These are phyloP conservation scores for Smittia sp. DNA, from an alignment of 2,888 invertebrate genomes.

Conservation along the genomic window DNA sequence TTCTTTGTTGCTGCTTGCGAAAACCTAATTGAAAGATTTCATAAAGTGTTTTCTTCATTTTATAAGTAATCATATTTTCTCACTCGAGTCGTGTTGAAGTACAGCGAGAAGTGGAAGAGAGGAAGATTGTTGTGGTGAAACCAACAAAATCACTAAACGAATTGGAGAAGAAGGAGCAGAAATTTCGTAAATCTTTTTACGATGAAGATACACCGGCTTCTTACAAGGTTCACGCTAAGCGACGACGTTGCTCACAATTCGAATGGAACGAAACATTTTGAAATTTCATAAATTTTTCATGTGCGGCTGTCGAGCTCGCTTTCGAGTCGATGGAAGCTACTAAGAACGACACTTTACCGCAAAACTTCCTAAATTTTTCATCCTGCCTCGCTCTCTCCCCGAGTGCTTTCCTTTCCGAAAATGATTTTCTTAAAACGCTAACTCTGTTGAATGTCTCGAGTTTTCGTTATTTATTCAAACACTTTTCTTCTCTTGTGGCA, in stretches of 20 bases:
- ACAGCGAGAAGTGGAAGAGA: not conserved
- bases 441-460: not conserved
- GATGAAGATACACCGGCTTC: no score
- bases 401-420: not conserved
- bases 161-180: no score
- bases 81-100: not conserved
- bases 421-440: not conserved
- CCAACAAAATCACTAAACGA: no score
- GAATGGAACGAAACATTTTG: not conserved
- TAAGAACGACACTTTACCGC: not conserved
- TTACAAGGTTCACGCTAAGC: no score
- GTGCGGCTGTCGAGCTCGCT: not conserved
- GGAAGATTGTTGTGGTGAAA: not conserved
- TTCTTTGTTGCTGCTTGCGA: not conserved
- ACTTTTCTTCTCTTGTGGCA: not conserved
- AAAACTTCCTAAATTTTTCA: conserved; percentile 8
- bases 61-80: conserved; percentile 10
- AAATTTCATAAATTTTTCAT: conserved; percentile 5
- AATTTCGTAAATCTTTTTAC: no score
- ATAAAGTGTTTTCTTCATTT: not conserved
- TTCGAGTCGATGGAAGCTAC: not conserved
- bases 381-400: not conserved
- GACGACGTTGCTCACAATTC: not conserved
- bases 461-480: not conserved
- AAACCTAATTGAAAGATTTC: not conserved